These are phyloP conservation scores for Paramisgurnus dabryanus DNA, from an alignment of 2,113 vertebrate species.

Conservation along the genomic window DNA sequence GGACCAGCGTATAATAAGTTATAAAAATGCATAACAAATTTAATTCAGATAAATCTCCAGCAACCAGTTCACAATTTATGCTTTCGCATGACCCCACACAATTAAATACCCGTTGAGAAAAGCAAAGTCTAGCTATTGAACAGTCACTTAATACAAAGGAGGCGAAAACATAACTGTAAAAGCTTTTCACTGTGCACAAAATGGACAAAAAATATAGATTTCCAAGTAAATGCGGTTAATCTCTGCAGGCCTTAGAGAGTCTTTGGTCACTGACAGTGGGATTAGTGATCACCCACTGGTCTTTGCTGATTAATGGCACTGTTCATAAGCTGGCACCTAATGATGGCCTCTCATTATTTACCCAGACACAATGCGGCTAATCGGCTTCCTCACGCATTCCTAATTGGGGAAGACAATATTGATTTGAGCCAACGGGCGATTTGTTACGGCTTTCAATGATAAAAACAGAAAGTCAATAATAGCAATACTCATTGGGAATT, in stretches of 20 bases:
- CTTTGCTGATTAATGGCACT: constrained; percentile 25
- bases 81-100: not conserved
- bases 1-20: too few species aligned
- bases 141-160: not conserved
- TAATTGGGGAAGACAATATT: constrained; percentile 37
- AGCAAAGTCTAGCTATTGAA: not conserved
- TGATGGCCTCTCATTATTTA: constrained; percentile 34
- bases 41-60: too few species aligned
- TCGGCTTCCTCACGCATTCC: not conserved
- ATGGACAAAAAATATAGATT: constrained; percentile 1
- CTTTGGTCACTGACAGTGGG: not conserved
- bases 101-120: not conserved
- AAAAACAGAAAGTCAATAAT: constrained; percentile 23
- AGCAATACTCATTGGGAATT: constrained; percentile 3
- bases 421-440: constrained; percentile 37
- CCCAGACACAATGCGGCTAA: not conserved
- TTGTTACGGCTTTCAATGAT: constrained; percentile 31
- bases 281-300: constrained; percentile 18
- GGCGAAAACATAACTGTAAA: not conserved
- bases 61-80: not conserved
- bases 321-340: constrained; percentile 13
- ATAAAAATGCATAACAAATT: too few species aligned
- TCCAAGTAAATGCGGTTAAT: not conserved
- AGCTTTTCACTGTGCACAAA: not conserved
- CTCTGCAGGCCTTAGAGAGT: not conserved